Conservation (phyloP, 2,113 vertebrate genomes). For the Charina bottae region DNA sequence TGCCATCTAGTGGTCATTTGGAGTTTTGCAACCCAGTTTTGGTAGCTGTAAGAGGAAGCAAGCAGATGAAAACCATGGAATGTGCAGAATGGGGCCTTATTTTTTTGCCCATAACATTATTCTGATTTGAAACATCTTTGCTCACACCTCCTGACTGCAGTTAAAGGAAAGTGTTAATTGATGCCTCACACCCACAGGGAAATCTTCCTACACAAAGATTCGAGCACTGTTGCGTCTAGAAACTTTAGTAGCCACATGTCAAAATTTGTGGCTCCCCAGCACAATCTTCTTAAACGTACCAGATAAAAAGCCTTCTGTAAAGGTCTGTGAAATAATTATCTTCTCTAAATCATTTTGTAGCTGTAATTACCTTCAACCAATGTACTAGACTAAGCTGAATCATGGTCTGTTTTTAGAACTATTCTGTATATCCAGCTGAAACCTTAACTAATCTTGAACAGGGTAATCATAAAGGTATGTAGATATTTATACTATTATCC, state of each 20-base stretch:
- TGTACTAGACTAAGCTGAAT: not conserved
- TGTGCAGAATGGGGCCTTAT: too few species aligned
- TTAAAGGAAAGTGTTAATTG: not conserved
- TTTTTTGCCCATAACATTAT: too few species aligned
- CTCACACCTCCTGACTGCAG: not conserved
- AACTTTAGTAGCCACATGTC: not conserved
- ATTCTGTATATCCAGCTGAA: not conserved
- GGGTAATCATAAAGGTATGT: too few species aligned
- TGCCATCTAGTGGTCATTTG: too few species aligned
- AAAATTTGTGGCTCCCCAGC: not conserved
- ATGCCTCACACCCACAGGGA: not conserved
- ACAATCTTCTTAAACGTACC: not conserved
- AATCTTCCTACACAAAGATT: not conserved
- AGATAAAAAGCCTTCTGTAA: not conserved
- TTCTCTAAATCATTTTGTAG: not conserved
- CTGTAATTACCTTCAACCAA: not conserved
- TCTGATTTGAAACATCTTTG: too few species aligned
- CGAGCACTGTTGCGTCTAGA: too few species aligned
- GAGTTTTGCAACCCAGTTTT: too few species aligned
- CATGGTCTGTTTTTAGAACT: not conserved
- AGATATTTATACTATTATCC: fast-evolving
- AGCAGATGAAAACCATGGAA: too few species aligned
- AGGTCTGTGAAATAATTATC: not conserved
- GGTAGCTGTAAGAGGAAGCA: too few species aligned
- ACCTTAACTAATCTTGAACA: not conserved